Evolutionary conservation across 2,797 vertebrate genomes (phyloP).

Genomic region (Molossus alvarezi): DNA sequence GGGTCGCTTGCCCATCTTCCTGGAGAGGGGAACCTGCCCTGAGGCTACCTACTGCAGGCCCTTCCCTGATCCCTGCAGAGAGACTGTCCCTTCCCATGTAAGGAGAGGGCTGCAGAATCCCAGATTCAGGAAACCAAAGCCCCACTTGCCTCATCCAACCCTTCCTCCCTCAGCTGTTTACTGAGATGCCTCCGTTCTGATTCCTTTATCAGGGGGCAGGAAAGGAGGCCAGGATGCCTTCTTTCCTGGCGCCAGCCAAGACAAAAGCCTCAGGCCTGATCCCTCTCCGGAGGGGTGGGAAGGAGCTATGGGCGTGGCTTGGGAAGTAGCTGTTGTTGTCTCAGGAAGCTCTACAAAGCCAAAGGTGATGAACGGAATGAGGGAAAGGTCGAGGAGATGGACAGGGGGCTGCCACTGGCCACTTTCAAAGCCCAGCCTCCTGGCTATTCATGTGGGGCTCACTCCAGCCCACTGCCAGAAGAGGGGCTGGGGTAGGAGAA

Average conservation of each 20-base stretch:
- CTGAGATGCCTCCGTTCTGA: background rate
- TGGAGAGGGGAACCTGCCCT: background rate
- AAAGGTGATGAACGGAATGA: conserved; percentile 23
- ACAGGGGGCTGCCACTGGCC: background rate
- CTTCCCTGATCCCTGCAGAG: background rate
- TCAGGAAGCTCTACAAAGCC: conserved; percentile 70
- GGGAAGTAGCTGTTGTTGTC: conserved; percentile 78
- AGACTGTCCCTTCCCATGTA: rapidly evolving
- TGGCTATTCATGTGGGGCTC: rapidly evolving
- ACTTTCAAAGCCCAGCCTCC: background rate
- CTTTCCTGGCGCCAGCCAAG: conserved; percentile 83
- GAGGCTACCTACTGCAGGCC: background rate
- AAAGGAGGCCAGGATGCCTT: conserved; percentile 6
- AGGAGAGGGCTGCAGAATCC: no score
- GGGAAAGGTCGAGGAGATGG: background rate
- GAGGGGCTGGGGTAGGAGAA: background rate
- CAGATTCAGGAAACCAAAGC: background rate
- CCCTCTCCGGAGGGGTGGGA: background rate
- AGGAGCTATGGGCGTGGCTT: background rate
- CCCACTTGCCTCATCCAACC: rapidly evolving
- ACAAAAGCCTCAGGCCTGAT: conserved; percentile 68
- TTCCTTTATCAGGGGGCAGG: background rate
- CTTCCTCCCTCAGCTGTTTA: background rate
- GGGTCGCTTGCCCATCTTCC: background rate
- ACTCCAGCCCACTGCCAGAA: background rate